Conservation (phyloP, 2,888 invertebrate species). For the Tribolium freemani region DNA sequence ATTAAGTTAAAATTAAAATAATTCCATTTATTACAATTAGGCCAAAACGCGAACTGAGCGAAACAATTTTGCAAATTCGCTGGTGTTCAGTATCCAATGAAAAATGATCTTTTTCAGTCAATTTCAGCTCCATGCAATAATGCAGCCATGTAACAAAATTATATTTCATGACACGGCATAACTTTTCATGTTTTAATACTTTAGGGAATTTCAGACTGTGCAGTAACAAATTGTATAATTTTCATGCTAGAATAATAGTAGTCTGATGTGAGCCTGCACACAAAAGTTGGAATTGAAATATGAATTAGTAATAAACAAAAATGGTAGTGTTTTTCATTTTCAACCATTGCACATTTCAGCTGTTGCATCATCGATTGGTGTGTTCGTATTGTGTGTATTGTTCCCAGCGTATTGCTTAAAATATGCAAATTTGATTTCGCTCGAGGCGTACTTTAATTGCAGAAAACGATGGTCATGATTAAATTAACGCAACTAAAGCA, state of each 20-base stretch:
- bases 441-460: not conserved
- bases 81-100: conserved; percentile 1
- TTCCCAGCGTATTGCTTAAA: not conserved
- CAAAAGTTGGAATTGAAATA: conserved; percentile 48
- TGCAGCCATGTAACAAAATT: conserved; percentile 15
- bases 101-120: conserved; percentile 16
- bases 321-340: conserved; percentile 22
- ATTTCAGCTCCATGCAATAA: conserved; percentile 21
- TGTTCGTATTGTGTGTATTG: not conserved
- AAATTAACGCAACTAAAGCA: not conserved
- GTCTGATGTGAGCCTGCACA: conserved; percentile 26
- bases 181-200: conserved; percentile 41
- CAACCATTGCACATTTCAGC: not conserved
- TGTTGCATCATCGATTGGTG: not conserved
- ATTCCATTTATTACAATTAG: conserved; percentile 5
- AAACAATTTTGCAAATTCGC: not conserved
- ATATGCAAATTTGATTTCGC: conserved; percentile 8
- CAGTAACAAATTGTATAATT: conserved; percentile 41
- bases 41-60: not conserved
- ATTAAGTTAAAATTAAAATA: not conserved
- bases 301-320: conserved; percentile 47
- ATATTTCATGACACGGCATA: conserved; percentile 27
- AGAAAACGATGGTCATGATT: not conserved
- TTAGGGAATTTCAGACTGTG: conserved; percentile 31
- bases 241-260: conserved; percentile 35